Evolutionary conservation across 2,888 invertebrate genomes (phyloP).

Genomic region (Mimas tiliae): DNA sequence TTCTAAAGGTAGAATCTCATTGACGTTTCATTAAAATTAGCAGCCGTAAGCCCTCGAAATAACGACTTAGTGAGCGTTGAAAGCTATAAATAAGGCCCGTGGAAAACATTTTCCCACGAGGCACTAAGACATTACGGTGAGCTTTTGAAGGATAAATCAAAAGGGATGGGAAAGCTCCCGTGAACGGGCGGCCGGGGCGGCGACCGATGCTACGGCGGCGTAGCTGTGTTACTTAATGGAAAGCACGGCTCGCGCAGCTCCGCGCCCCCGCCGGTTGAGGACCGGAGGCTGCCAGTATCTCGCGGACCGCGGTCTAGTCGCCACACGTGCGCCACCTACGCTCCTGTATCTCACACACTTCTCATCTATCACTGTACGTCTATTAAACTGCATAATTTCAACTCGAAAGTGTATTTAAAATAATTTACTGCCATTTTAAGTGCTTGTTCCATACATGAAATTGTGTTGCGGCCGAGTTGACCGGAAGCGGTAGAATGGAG

Average conservation of each 20-base stretch:
- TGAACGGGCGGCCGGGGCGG: conserved; percentile 61
- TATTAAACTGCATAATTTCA: conserved; percentile 43
- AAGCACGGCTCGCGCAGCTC: conserved; percentile 77
- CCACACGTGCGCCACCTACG: conserved; percentile 59
- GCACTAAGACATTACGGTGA: conserved; percentile 35
- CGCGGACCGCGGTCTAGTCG: conserved; percentile 74
- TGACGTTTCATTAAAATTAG: neutral
- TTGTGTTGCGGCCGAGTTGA: conserved; percentile 50
- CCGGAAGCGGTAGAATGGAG: conserved; percentile 55
- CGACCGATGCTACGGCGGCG: conserved; percentile 66
- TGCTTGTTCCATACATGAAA: conserved; percentile 67
- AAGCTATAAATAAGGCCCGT: conserved; percentile 26
- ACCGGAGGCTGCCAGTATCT: conserved; percentile 78
- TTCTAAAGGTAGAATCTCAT: neutral
- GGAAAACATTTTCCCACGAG: conserved; percentile 43
- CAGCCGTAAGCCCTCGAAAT: neutral
- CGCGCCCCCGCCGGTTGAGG: conserved; percentile 53
- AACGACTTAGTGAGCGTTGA: neutral
- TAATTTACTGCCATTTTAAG: conserved; percentile 47
- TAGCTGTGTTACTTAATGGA: conserved; percentile 67
- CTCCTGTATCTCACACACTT: conserved; percentile 45
- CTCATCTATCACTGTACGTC: conserved; percentile 54
- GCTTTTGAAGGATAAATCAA: conserved; percentile 59
- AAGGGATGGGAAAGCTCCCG: conserved; percentile 57
- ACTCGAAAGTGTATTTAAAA: conserved; percentile 52